Evolutionary conservation across 2,113 vertebrate genomes (phyloP).

Genomic region (Lepisosteus oculatus): DNA sequence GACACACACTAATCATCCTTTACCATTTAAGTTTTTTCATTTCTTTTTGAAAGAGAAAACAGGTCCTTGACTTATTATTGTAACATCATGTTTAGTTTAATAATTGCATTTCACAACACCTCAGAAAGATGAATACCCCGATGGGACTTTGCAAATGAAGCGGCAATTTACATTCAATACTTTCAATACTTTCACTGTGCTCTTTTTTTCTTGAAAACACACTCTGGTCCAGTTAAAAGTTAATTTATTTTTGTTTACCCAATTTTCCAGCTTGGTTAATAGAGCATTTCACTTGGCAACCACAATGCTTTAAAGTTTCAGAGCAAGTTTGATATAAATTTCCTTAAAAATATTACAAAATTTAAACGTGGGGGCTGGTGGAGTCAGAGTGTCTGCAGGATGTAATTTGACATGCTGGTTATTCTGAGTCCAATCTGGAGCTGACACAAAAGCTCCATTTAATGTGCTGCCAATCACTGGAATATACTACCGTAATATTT

Average conservation of each 20-base stretch:
- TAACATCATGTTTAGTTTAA: neutral
- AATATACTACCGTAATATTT: slow-evolving; percentile 52
- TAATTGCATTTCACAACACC: neutral
- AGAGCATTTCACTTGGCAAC: slow-evolving; percentile 46
- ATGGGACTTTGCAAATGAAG: neutral
- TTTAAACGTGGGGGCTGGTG: slow-evolving; percentile 56
- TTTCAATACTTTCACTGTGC: slow-evolving; percentile 14
- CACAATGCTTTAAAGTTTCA: slow-evolving; percentile 8
- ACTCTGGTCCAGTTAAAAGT: slow-evolving; percentile 3
- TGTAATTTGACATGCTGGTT: slow-evolving; percentile 62
- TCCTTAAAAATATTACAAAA: slow-evolving; percentile 57
- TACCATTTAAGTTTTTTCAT: too few species aligned
- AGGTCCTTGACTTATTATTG: neutral
- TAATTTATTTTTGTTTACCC: slow-evolving; percentile 44
- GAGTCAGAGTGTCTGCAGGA: slow-evolving; percentile 64
- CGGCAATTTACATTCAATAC: neutral
- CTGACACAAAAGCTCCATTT: slow-evolving; percentile 64
- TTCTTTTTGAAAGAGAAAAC: too few species aligned
- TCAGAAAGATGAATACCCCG: neutral
- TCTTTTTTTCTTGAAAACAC: slow-evolving; percentile 12
- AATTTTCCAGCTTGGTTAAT: slow-evolving; percentile 44
- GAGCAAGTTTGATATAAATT: slow-evolving; percentile 18
- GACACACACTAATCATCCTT: too few species aligned
- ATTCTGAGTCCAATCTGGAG: slow-evolving; percentile 51
- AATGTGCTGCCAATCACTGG: slow-evolving; percentile 59